Evolutionary conservation across 2,113 vertebrate species (phyloP).

Genomic region (Ornithorhynchus anatinus): DNA sequence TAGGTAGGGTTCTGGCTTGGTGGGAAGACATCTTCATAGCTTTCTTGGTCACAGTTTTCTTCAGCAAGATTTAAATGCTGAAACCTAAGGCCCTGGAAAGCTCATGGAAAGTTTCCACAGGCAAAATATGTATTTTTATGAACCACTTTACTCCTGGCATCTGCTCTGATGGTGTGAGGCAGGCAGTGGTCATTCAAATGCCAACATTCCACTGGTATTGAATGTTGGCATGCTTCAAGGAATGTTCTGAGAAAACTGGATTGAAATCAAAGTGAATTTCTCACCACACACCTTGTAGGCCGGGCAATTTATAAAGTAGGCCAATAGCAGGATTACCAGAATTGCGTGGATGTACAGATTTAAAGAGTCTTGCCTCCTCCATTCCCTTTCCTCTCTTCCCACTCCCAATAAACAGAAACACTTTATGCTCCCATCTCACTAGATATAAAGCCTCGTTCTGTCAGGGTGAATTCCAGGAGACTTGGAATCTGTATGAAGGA

Average conservation of each 20-base stretch:
- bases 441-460: too few relatives aligned
- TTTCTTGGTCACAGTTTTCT: too few relatives aligned
- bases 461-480: too few relatives aligned
- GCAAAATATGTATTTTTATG: constrained; percentile 50
- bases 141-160: constrained; percentile 34
- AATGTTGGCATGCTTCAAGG: not conserved
- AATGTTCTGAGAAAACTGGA: constrained; percentile 12
- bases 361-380: not conserved
- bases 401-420: not conserved
- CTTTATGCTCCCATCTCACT: too few relatives aligned
- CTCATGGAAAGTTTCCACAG: constrained; percentile 36
- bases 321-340: not conserved
- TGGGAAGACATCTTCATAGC: too few relatives aligned
- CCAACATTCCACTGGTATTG: constrained; percentile 31
- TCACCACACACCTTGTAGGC: not conserved
- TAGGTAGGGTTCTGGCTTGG: too few relatives aligned
- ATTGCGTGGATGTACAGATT: not conserved
- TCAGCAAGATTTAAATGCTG: too few relatives aligned
- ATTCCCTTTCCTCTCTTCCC: not conserved
- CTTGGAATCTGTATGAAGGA: too few relatives aligned
- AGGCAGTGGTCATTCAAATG: constrained; percentile 31
- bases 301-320: not conserved
- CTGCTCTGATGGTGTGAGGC: not conserved
- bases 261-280: not conserved
- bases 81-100: constrained; percentile 37